phyloP scores from a whole-genome alignment of 2,113 vertebrate genomes.

The Corythornis vintsioides region DNA sequence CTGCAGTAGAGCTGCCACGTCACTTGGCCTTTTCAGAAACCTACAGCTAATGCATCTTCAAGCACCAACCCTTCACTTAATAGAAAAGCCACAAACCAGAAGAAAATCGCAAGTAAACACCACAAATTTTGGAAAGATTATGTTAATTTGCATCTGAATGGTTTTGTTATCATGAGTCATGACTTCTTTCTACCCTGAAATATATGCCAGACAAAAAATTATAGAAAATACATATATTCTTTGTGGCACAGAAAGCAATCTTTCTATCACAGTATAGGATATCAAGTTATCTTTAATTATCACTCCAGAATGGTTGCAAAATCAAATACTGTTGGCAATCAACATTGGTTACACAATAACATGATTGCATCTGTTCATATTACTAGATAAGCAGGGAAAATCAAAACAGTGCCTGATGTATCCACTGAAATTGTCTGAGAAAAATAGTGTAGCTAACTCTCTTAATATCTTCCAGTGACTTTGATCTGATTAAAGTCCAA shows the following conservation, averaged over 20 bases:
- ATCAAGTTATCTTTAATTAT: slow-evolving; percentile 84
- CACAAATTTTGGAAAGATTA: neutral
- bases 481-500: slow-evolving; percentile 84
- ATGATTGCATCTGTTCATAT: slow-evolving; percentile 82
- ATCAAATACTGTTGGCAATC: slow-evolving; percentile 82
- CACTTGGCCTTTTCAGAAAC: neutral
- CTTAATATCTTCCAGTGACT: slow-evolving; percentile 78
- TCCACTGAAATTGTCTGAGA: slow-evolving; percentile 77
- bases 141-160: slow-evolving; percentile 12
- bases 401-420: slow-evolving; percentile 79
- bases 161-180: slow-evolving; percentile 26
- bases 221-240: slow-evolving; percentile 36
- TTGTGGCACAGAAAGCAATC: slow-evolving; percentile 65
- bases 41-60: neutral
- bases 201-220: slow-evolving; percentile 43
- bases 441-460: slow-evolving; percentile 81
- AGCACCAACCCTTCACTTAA: neutral
- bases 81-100: neutral
- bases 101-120: neutral
- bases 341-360: slow-evolving; percentile 81
- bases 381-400: slow-evolving; percentile 80
- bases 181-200: slow-evolving; percentile 23
- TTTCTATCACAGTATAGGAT: slow-evolving; percentile 76
- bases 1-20: neutral
- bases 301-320: slow-evolving; percentile 74